Conservation (phyloP, 1,140 invertebrate genomes). For the Aphidius gifuensis region DNA sequence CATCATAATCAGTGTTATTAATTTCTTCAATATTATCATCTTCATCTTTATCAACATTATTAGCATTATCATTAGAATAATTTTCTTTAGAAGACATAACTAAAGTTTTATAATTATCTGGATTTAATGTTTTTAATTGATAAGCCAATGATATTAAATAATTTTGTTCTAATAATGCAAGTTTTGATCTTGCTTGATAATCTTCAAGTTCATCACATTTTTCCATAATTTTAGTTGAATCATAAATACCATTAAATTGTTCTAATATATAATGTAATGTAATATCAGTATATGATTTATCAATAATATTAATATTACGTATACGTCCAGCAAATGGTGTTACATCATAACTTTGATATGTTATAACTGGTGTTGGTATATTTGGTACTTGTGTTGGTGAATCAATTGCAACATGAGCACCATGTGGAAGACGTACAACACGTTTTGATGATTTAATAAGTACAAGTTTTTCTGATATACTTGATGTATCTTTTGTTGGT, state of each 20-base stretch:
- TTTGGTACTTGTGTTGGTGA: constrained; percentile 51
- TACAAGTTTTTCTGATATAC: constrained; percentile 40
- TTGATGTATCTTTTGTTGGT: constrained; percentile 38
- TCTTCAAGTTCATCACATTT: constrained; percentile 52
- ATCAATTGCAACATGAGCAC: constrained; percentile 47
- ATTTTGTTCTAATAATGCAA: constrained; percentile 51
- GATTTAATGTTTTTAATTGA: constrained; percentile 50
- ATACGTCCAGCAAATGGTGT: constrained; percentile 41
- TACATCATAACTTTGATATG: constrained; percentile 47
- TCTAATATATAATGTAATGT: constrained; percentile 59
- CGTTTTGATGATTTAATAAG: constrained; percentile 52
- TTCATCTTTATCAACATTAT: background rate
- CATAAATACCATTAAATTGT: constrained; percentile 57
- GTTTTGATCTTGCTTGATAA: constrained; percentile 53
- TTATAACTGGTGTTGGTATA: constrained; percentile 50
- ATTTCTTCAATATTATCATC: background rate
- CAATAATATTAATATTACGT: constrained; percentile 40
- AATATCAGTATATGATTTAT: constrained; percentile 40
- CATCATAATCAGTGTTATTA: constrained; percentile 1
- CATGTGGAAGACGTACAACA: constrained; percentile 53
- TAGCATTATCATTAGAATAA: background rate
- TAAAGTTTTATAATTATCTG: constrained; percentile 23
- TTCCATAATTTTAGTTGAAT: constrained; percentile 52
- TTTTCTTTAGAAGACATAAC: background rate
- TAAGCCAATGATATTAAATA: constrained; percentile 47